Evolutionary conservation across 2,888 invertebrate genomes (phyloP), one percentile per base, ranked within the genome.

Genomic region (Parnassius glacialis): DNA sequence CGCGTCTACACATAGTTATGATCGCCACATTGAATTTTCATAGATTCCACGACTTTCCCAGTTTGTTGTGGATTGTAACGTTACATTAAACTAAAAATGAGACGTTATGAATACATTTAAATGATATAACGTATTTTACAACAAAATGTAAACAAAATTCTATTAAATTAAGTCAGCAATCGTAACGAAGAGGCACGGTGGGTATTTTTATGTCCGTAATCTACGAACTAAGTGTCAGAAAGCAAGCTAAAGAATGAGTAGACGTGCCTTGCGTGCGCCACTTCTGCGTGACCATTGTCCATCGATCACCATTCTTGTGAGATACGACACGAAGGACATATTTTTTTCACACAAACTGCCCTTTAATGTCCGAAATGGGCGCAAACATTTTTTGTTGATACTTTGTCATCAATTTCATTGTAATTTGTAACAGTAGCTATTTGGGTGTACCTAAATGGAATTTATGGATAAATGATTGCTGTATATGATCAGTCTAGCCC

Each of bases 271-370:
- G 86, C 86, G 86, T 87, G 87, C 70, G 57, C 66, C 53, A 60
- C 62, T 50, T 59, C 79, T 83, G 82, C 89, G 89, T 89, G 89
- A 86, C 86, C 81, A 68, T 60, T 65, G 73, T 64, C 79, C 81
- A 85, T 89, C 80, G 84, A 89, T 89, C 87, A 89, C 76, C 63
- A 70, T 74, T 79, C 81, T 79, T 79, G 78, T 75, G 75, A 85
- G 85, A 83, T 84, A 84, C 82, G 79, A 80, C 78, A 75, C 74
- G 76, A 80, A 81, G 78, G 84, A 85, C 84, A 84, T 64, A 63
- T 72, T 80, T 87, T 85, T 84, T 84, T 82, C 76, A 82, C 80
- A 80, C 81, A 75, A 79, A 78, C 65, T 61, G 65, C 65, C 66
- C 67, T 66, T 69, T 65, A 67, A 59, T 63, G 57, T 61, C 59